Base-by-base conservation (phyloP, 2,797 vertebrate genomes). In the Myotis pilosus region DNA sequence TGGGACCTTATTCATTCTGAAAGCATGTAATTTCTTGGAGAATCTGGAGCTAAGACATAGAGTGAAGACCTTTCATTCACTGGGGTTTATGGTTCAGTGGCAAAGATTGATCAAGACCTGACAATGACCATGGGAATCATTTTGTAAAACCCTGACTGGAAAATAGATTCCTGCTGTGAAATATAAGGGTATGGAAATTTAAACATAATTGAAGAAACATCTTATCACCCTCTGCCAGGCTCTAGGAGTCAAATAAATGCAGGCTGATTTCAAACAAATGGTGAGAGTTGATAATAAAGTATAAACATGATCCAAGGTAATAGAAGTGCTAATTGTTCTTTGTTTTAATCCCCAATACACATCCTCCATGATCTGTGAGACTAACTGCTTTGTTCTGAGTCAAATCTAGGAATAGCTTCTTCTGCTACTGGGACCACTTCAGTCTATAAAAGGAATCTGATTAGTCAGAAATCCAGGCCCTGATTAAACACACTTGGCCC, bases 221-320 rank as follows among this genome's bases (percentile, higher is more conserved):
- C 8, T 89, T 92, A 74, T 85, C 53, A n/a, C 13, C 64, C 53
- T 94, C 33, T 89, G 30, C 53, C 53, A 83, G 53, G 38, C 38
- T 83, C 64, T 72, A 25, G 47, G 79, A 84, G 53, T 86, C 51
- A 92, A 80, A 92, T 38, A 83, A 87, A 87, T 64, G 19, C 33
- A 91, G 38, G 22, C 75, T 94, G 83, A 80, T 95, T 96, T 93
- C 87, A 95, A 93, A 95, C 36, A 92, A 89, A 86, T 22, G 51
- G 80, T 51, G 64, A 69, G 20, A 75, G 78, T 41, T 86, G 85
- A 90, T 69, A 85, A 47, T 36, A 62, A 74, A 92, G 17, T 84
- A 12, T 68, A 95, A 92, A 84, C 68, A 81, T 33, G n/a, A 95
- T 74, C 76, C 80, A 62, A 87, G 71, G 49, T 72, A 86, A 95